phyloP scores from a whole-genome alignment of 1,140 invertebrate genomes.

The Lordiphosa mommai region DNA sequence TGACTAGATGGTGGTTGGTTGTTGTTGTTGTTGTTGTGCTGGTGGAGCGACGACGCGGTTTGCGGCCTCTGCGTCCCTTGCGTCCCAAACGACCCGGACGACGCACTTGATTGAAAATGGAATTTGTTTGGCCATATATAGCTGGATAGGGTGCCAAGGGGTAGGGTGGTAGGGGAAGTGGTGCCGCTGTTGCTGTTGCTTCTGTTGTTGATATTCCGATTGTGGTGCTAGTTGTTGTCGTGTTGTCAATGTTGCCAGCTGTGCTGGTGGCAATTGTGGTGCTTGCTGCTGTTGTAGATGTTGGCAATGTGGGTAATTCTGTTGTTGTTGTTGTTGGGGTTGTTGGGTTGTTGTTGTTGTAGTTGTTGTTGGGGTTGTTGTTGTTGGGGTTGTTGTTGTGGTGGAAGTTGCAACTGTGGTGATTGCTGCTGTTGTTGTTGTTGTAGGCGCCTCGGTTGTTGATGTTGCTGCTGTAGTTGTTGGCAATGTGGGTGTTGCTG shows the following conservation, averaged over 20 bases:
- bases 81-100: too few relatives aligned
- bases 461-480: constrained; percentile 10
- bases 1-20: constrained; percentile 2
- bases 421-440: not conserved
- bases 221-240: not conserved
- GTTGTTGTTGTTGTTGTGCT: constrained; percentile 18
- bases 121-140: constrained; percentile 16
- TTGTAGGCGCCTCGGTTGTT: not conserved
- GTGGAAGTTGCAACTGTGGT: not conserved
- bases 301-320: constrained; percentile 2
- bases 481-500: not conserved
- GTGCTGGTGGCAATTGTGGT: not conserved
- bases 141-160: constrained; percentile 15
- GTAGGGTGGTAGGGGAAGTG: constrained; percentile 29
- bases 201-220: constrained; percentile 5
- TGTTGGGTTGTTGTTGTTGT: not conserved
- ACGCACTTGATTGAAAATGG: not conserved
- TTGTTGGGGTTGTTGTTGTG: constrained; percentile 1
- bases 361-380: not conserved
- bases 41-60: constrained; percentile 27
- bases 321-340: not conserved
- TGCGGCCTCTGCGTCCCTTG: constrained; percentile 32
- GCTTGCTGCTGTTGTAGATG: constrained; percentile 1
- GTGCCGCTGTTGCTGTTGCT: constrained; percentile 6
- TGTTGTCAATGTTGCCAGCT: not conserved